Base-by-base conservation (phyloP, 2,113 vertebrate genomes). In the Lampris incognitus region DNA sequence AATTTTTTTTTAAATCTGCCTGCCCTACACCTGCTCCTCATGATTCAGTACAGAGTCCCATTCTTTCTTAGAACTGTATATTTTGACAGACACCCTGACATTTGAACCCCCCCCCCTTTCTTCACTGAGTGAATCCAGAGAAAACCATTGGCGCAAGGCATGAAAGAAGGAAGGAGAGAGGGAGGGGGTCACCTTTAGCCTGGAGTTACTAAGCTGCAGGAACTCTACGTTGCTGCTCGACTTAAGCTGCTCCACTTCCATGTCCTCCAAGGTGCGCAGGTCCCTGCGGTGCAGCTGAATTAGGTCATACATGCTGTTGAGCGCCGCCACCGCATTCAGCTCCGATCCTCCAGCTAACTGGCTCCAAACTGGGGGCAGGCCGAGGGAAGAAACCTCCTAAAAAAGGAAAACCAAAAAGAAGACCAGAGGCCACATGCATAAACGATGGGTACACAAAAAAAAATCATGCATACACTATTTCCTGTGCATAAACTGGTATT, bases 271-370 rank as follows among this genome's bases (percentile, higher is more conserved):
- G 74, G 94, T 89, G 80, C 95, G 92, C 77, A 97, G 93, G 76
- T 93, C 94, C 82, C 94, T 94, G 74, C 89, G 95, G 69, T 98
- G 95, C 80, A 95, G 91, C 89, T 95, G 87, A 83, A 99, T 95
- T 70, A 99, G 94, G 82, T 97, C 97, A 79, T 97, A 95, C 83
- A 97, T 94, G 89, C 94, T 95, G 74, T 99, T 99, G 70, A 99
- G 88, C 66, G 95, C 87, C 49, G 94, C 88, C 71, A 97, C 87
- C 72, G 96, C 83, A 85, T 96, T 95, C 76, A 98, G 89, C 66
- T 95, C 95, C 57, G 84, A 85, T 79, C 81, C 88, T 51, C 86
- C 49, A 2, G 88, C 94, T 1, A 90, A 86, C 60, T 95, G 94
- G 0, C 72, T 85, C 86, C 95, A 97, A 79, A 97, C 87, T 41